Evolutionary conservation across 2,888 invertebrate genomes (phyloP).

Genomic region (Crematogaster levior): DNA sequence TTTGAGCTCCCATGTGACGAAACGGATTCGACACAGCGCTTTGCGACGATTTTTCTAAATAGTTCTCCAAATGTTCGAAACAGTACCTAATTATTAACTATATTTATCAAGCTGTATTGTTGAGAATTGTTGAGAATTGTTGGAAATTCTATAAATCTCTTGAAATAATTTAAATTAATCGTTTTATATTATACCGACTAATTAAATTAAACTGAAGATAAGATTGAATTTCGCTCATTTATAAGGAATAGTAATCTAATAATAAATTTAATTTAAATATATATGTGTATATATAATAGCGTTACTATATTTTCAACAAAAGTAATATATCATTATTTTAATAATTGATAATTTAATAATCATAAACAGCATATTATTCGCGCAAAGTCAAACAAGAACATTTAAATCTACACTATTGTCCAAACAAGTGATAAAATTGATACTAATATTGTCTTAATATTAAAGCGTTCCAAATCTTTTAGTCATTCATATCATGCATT

Average conservation of each 20-base stretch:
- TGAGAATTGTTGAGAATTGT: too few species aligned
- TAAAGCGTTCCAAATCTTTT: background rate
- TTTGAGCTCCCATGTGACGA: background rate
- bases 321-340: background rate
- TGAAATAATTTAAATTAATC: background rate
- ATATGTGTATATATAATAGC: background rate
- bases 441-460: background rate
- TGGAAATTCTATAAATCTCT: background rate
- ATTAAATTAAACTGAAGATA: background rate
- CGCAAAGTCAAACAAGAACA: background rate
- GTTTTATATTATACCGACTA: background rate
- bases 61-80: background rate
- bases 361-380: background rate
- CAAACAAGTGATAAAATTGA: background rate
- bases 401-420: background rate
- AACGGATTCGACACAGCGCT: background rate
- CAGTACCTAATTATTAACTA: background rate
- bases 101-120: background rate
- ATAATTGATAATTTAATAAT: constrained; percentile 17
- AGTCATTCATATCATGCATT: background rate
- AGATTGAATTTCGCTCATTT: background rate
- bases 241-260: background rate
- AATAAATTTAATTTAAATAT: background rate
- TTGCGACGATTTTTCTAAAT: background rate
- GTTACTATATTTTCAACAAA: background rate